Evolutionary conservation across 2,888 invertebrate species (phyloP), one percentile per base, ranked within the genome.

Genomic region (Amphimallon solstitiale): DNA sequence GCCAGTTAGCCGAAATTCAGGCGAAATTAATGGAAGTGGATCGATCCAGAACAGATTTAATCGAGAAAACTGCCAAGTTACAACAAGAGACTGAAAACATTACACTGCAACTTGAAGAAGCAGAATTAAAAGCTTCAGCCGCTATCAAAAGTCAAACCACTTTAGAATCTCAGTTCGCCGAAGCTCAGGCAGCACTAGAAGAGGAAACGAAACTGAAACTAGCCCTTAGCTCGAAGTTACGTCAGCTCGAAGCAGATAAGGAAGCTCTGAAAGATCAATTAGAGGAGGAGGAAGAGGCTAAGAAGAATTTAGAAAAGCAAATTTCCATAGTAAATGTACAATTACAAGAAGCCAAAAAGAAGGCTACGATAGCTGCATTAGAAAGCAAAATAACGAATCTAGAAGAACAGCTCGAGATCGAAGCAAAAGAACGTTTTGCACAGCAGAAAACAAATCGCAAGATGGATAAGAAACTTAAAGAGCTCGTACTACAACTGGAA

Each of bases 141-240:
- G 93, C 97, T 2, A 85, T 88, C 67, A 97, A 98, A 84, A 93
- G 91, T 66, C 90, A 94, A 69, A 89, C 90, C 70, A 90, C 92
- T 10, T 88, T 92, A 76, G 94, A 95, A 78, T 90, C 93, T 9
- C 97, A 97, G 81, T 89, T 98, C 66, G 86, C 90, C 0, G 98
- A 98, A 84, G 88, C 92, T 0, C 96, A 96, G 85, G 91, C 80
- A 3, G 80, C 92, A 29, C 85, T 97, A 2, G 96, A 97, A 80
- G 98, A 98, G 77, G 99, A 99, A 83, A 98, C 98, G 0, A 90
- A 95, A 65, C 94, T 95, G 82, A 99, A 99, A 83, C 84, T 99
- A 65, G 90, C 92, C 0, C 84, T 96, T 1, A 94, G 93, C 78
- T 93, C 95, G 9, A 92, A 92, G 78, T 84, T 98, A 67, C 89